Conservation (phyloP, 1,140 invertebrate species). For the Semibalanus balanoides region DNA sequence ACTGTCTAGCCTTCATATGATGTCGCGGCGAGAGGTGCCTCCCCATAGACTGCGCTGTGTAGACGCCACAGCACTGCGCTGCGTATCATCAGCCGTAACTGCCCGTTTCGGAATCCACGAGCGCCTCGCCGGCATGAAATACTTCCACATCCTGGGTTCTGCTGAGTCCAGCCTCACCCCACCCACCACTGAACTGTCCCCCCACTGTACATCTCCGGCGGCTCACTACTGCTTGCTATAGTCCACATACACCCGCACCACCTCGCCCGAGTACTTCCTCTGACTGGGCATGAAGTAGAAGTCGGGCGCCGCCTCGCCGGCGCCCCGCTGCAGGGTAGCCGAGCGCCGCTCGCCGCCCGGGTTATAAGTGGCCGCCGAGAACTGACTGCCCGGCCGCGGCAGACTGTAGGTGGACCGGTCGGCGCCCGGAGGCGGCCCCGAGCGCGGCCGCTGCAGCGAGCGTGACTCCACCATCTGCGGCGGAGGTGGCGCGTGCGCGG, state of each 20-base stretch:
- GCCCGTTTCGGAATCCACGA: too few relatives aligned
- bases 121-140: too few relatives aligned
- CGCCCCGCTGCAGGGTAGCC: constrained; percentile 20
- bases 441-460: constrained; percentile 41
- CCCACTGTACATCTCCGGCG: too few relatives aligned
- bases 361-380: constrained; percentile 11
- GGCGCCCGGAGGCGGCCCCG: constrained; percentile 22
- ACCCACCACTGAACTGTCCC: too few relatives aligned
- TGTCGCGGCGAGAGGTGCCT: too few relatives aligned
- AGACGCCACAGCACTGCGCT: too few relatives aligned
- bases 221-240: constrained; percentile 40
- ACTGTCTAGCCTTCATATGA: too few relatives aligned
- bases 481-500: constrained; percentile 14
- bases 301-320: constrained; percentile 47
- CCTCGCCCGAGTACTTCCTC: constrained; percentile 78
- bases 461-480: constrained; percentile 21
- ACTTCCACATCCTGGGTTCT: too few relatives aligned
- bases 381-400: constrained; percentile 10
- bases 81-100: too few relatives aligned
- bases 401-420: constrained; percentile 14
- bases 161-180: too few relatives aligned
- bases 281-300: constrained; percentile 93
- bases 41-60: too few relatives aligned
- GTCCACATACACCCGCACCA: constrained; percentile 78
- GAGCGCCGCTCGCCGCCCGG: constrained; percentile 4